These are phyloP conservation scores for Chaetorhynchus papuensis DNA, from an alignment of 2,113 vertebrate genomes.

Conservation along the genomic window DNA sequence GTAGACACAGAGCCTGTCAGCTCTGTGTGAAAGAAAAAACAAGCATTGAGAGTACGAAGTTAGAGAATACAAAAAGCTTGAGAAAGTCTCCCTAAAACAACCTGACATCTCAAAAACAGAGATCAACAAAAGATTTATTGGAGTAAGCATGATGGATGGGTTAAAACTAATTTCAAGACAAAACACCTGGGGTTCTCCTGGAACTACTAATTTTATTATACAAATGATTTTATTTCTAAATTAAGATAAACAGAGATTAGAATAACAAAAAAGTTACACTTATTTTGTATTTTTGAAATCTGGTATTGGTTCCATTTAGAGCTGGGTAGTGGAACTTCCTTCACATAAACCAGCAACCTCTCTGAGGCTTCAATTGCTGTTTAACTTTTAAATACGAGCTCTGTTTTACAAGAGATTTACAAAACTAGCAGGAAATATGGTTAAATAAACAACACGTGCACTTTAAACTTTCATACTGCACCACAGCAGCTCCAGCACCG, in stretches of 20 bases:
- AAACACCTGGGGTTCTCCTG: neutral
- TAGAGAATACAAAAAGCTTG: neutral
- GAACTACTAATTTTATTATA: neutral
- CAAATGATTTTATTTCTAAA: neutral
- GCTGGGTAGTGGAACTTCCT: neutral
- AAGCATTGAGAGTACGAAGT: neutral
- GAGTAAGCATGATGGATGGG: neutral
- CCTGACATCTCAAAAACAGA: neutral
- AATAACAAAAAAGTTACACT: neutral
- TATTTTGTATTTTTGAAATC: neutral
- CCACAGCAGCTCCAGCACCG: neutral
- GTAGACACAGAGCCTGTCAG: neutral
- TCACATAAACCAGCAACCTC: neutral
- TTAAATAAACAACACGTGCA: neutral
- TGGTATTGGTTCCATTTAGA: neutral
- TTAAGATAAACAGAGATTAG: neutral
- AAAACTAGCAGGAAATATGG: neutral
- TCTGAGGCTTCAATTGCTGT: neutral
- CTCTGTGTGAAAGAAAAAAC: neutral
- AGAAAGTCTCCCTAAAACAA: neutral
- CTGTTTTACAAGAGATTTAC: neutral
- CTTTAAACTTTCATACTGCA: neutral
- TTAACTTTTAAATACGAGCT: neutral
- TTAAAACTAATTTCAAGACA: neutral
- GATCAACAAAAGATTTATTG: neutral